These are phyloP conservation scores for Steinernema hermaphroditum DNA, from an alignment of 2,888 invertebrate species.

Conservation along the genomic window DNA sequence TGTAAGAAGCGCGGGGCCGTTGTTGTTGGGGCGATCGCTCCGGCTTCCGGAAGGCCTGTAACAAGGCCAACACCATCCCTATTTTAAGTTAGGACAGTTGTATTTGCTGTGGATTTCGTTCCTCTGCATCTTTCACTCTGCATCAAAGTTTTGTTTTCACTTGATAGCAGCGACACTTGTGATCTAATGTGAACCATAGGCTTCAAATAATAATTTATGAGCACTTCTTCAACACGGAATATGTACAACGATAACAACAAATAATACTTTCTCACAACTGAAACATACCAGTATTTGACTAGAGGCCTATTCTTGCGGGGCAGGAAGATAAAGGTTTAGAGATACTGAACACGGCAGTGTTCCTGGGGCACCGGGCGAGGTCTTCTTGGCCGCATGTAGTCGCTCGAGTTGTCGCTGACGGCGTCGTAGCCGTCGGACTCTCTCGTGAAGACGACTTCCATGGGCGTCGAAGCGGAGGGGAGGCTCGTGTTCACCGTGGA, in stretches of 20 bases:
- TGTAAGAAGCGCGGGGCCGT: too few relatives aligned
- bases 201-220: too few relatives aligned
- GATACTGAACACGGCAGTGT: constrained; percentile 29
- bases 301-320: neutral
- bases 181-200: too few relatives aligned
- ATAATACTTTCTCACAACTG: constrained; percentile 1
- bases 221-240: too few relatives aligned
- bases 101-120: too few relatives aligned
- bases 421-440: constrained; percentile 21
- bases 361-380: constrained; percentile 21
- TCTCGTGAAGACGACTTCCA: neutral
- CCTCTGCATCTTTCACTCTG: too few relatives aligned
- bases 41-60: too few relatives aligned
- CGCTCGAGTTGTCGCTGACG: neutral
- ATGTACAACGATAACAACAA: neutral
- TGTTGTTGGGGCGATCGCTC: too few relatives aligned
- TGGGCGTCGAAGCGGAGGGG: neutral
- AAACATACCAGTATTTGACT: constrained; percentile 29
- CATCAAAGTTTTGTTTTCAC: too few relatives aligned
- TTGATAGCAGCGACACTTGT: too few relatives aligned
- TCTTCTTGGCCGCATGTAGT: constrained; percentile 21
- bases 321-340: neutral
- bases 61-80: too few relatives aligned
- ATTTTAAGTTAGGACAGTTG: too few relatives aligned
- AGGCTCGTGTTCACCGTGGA: neutral